phyloP scores from a whole-genome alignment of 2,113 vertebrate species.

The Hymenochirus boettgeri region DNA sequence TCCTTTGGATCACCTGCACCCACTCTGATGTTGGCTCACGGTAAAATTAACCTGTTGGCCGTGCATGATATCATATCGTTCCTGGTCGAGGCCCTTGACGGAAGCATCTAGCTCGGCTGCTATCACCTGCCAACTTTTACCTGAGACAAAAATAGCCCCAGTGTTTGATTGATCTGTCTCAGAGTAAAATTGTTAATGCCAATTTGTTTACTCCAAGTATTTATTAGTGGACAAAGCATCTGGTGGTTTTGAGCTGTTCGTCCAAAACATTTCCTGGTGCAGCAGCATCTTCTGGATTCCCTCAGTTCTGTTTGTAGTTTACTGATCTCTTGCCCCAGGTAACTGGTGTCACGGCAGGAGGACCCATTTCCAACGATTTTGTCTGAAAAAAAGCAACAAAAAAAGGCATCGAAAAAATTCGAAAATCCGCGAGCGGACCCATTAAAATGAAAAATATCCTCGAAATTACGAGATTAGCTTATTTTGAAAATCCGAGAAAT shows the following conservation, averaged over 20 bases:
- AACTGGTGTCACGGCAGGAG: conserved; percentile 68
- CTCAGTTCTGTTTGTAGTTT: conserved; percentile 79
- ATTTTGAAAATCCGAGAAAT: too few relatives aligned
- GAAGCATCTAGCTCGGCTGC: conserved; percentile 70
- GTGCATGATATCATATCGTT: conserved; percentile 68
- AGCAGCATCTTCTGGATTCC: conserved; percentile 82
- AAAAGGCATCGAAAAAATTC: too few relatives aligned
- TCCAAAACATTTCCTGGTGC: conserved; percentile 64
- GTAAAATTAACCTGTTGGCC: conserved; percentile 83
- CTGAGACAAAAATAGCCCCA: conserved; percentile 70
- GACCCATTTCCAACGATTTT: conserved; percentile 76
- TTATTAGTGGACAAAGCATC: conserved; percentile 61
- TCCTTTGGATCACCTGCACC: conserved; percentile 77
- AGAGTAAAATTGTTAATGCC: conserved; percentile 70
- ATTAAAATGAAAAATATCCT: too few relatives aligned
- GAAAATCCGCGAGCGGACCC: too few relatives aligned
- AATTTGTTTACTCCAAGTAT: conserved; percentile 64
- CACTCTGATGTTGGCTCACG: conserved; percentile 70
- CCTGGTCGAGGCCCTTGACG: conserved; percentile 74
- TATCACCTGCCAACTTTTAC: conserved; percentile 77
- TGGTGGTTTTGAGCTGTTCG: conserved; percentile 66
- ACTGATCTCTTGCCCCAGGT: conserved; percentile 73
- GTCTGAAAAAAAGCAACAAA: conserved; percentile 63
- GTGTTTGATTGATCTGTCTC: conserved; percentile 75
- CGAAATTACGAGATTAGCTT: too few relatives aligned